Evolutionary conservation across 2,113 vertebrate genomes (phyloP).

Genomic region (human (Homo sapiens)): DNA sequence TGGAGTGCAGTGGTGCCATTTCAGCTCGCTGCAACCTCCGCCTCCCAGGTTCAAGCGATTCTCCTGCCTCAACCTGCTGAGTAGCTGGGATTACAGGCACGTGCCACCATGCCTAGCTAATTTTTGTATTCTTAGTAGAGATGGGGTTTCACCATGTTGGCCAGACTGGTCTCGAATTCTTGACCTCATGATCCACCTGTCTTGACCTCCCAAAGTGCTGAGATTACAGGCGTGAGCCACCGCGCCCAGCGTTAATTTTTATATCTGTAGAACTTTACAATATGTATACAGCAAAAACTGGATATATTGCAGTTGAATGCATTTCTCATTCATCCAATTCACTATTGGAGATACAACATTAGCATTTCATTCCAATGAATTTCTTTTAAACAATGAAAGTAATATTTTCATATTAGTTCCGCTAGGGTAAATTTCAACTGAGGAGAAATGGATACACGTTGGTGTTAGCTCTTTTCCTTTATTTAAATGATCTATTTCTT

Average conservation of each 20-base stretch:
- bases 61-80: too few relatives aligned
- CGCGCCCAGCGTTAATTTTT: not conserved
- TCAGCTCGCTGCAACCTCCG: too few relatives aligned
- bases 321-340: conserved; percentile 37
- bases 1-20: too few relatives aligned
- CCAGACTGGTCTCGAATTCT: too few relatives aligned
- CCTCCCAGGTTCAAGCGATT: too few relatives aligned
- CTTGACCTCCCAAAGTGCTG: too few relatives aligned
- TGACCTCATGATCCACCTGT: too few relatives aligned
- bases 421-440: conserved; percentile 72
- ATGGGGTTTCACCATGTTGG: too few relatives aligned
- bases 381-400: conserved; percentile 62
- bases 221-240: too few relatives aligned
- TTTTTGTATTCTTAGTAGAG: too few relatives aligned
- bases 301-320: not conserved
- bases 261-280: not conserved
- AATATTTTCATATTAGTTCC: conserved; percentile 72
- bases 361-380: conserved; percentile 52
- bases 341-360: conserved; percentile 27
- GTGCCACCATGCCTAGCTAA: too few relatives aligned
- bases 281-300: not conserved
- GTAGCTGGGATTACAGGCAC: too few relatives aligned
- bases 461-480: conserved; percentile 46
- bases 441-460: conserved; percentile 41
- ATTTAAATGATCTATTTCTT: conserved; percentile 72